Base-by-base conservation (phyloP, 2,888 invertebrate genomes). In the Scaeva pyrastri region DNA sequence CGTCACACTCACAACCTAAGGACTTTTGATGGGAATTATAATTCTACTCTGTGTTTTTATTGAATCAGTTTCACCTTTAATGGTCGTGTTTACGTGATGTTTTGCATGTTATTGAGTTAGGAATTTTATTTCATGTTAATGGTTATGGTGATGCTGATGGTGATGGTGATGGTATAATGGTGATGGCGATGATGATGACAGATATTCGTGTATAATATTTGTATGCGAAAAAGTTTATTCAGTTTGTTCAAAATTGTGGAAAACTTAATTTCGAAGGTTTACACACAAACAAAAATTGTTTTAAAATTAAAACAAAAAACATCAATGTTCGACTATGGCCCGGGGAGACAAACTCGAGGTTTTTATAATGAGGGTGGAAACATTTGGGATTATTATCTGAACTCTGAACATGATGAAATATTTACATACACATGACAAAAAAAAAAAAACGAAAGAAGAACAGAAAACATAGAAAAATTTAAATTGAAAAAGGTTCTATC, bases 51-150 rank as follows among this genome's bases (percentile, higher is more conserved):
- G 70, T 62, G 70, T 43, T 82, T 85, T 81, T 82, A 86, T 81
- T 77, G 86, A 82, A 82, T 86, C 82, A 74, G 77, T 70, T 82
- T 77, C 78, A 82, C 86, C 82, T 82, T 82, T 86, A 82, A 86
- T 86, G 82, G 73, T 71, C 70, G 74, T 82, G 82, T 86, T 86
- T 78, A 86, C 64, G 86, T 74, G 74, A 82, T 86, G 82, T 86
- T 86, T 78, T 82, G 86, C 85, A 77, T 81, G 72, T 77, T 81
- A 85, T 85, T 85, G 76, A 85, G 81, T 85, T 85, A 85, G 85
- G 56, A 81, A 55, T 81, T 81, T 81, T 70, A 81, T 75, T 81
- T 62, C 66, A 73, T 77, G 66, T 66, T 82, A 71, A 76, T 76
- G 81, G 58, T 12, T 56, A 58, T 68, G 70, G 50, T 41, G 39